A percentile compares a stretch with the other conserved stretches of the same genome.
Evolutionary conservation across 2,888 invertebrate genomes (phyloP).

Genomic region (Rhimphoctona megacephalus): DNA sequence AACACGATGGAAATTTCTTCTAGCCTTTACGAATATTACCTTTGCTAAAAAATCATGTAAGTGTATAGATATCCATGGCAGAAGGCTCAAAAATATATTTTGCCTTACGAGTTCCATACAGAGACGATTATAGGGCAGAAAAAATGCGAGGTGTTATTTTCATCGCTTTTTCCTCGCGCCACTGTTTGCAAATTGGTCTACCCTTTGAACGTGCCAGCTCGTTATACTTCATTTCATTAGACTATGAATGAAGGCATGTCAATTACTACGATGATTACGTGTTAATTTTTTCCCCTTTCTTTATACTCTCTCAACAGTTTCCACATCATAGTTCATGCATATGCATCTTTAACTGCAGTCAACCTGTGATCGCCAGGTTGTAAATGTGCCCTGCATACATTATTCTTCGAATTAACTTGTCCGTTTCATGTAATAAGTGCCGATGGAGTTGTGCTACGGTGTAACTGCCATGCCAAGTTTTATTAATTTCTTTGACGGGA

Average conservation of each 20-base stretch:
- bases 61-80: neutral
- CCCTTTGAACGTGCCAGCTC: neutral
- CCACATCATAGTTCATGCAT: conserved; percentile 18
- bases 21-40: neutral
- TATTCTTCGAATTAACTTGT: conserved; percentile 21
- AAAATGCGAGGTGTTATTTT: neutral
- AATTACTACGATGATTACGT: conserved; percentile 1
- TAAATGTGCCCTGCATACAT: conserved; percentile 30
- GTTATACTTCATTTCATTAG: neutral
- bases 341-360: conserved; percentile 24
- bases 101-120: neutral
- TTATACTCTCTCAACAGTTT: neutral
- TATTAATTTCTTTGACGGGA: neutral
- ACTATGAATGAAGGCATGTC: neutral
- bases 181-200: neutral
- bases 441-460: neutral
- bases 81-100: neutral
- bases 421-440: conserved; percentile 19
- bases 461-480: conserved; percentile 24
- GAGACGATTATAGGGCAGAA: neutral
- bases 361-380: conserved; percentile 18
- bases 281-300: conserved; percentile 11
- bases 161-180: neutral
- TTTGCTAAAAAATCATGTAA: neutral
- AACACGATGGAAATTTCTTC: neutral